A percentile compares a stretch with the other conserved stretches of the same genome.
Evolutionary conservation across 2,888 invertebrate species (phyloP).

Genomic region (Suillia variegata): DNA sequence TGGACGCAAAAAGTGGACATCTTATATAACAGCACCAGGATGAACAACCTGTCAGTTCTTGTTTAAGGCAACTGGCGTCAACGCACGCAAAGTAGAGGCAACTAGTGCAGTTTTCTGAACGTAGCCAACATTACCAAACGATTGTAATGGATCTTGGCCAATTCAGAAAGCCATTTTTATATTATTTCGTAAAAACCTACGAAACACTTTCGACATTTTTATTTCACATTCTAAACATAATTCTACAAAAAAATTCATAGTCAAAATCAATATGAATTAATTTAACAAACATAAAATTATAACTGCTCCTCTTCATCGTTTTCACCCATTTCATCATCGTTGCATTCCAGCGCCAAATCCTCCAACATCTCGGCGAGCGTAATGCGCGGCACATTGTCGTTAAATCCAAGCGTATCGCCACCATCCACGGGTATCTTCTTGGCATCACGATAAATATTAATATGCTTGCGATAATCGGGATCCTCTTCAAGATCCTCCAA

Average conservation of each 20-base stretch:
- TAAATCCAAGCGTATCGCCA: constrained; percentile 65
- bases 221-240: background rate
- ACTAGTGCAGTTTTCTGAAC: too few relatives aligned
- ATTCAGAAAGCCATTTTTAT: too few relatives aligned
- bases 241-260: background rate
- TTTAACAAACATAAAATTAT: background rate
- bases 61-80: too few relatives aligned
- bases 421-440: constrained; percentile 65
- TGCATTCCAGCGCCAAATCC: constrained; percentile 72
- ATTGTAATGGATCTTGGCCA: too few relatives aligned
- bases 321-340: constrained; percentile 77
- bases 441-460: constrained; percentile 85
- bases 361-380: constrained; percentile 93
- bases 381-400: constrained; percentile 74
- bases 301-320: constrained; percentile 20
- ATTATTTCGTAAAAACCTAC: background rate
- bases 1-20: too few relatives aligned
- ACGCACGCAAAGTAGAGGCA: too few relatives aligned
- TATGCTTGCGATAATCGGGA: constrained; percentile 81
- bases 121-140: too few relatives aligned
- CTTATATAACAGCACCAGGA: too few relatives aligned
- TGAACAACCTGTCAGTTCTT: too few relatives aligned
- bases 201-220: background rate
- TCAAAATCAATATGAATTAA: background rate
- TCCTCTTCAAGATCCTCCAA: constrained; percentile 98